Evolutionary conservation across 2,888 invertebrate species (phyloP).

Genomic region (Emmelina monodactyla): DNA sequence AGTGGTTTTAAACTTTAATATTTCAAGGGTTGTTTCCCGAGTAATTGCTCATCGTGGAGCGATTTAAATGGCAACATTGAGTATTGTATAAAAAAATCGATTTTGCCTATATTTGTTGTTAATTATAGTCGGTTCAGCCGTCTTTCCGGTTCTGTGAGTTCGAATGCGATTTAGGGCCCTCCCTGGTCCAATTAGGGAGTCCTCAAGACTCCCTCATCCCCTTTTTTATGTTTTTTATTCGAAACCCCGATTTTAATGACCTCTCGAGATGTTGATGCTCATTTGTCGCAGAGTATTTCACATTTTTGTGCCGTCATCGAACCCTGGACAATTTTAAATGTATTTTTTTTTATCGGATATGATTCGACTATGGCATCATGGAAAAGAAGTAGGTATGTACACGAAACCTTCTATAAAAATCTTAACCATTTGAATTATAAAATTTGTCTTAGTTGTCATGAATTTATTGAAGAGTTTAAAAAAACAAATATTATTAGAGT

Average conservation of each 20-base stretch:
- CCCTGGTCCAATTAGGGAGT: conserved; percentile 63
- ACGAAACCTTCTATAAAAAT: too few relatives aligned
- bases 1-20: conserved; percentile 46
- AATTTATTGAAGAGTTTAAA: too few relatives aligned
- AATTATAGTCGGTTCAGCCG: conserved; percentile 62
- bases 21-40: too few relatives aligned
- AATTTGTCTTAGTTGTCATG: too few relatives aligned
- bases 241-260: conserved; percentile 61
- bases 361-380: too few relatives aligned
- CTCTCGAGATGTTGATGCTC: conserved; percentile 63
- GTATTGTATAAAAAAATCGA: conserved; percentile 45
- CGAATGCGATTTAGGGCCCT: conserved; percentile 63
- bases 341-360: too few relatives aligned
- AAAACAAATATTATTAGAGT: too few relatives aligned
- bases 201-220: conserved; percentile 51
- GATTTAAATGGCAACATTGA: conserved; percentile 42
- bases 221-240: conserved; percentile 59
- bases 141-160: conserved; percentile 59
- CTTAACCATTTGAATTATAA: too few relatives aligned
- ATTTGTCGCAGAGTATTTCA: conserved; percentile 61
- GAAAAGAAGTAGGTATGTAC: too few relatives aligned
- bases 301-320: too few relatives aligned
- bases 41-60: conserved; percentile 50
- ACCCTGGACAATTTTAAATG: too few relatives aligned
- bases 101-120: conserved; percentile 63